phyloP scores from a whole-genome alignment of 1,140 invertebrate species.

The Lepidurus packardi region DNA sequence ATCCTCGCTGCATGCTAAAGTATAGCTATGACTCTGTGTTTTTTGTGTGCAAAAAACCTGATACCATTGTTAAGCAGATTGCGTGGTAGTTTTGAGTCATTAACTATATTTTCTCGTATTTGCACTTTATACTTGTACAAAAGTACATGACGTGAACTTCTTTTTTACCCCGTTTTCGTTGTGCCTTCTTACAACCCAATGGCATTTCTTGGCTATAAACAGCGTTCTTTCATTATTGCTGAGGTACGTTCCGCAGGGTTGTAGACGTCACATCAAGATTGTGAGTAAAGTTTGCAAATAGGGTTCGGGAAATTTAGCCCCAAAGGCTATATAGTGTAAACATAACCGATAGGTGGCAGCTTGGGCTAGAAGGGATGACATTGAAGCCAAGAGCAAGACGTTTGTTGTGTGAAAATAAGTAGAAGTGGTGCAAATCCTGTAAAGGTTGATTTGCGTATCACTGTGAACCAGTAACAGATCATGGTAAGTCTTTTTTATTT shows the following conservation, averaged over 20 bases:
- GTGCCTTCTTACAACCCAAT: background rate
- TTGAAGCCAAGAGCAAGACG: background rate
- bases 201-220: background rate
- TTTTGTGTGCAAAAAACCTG: slow-evolving; percentile 75
- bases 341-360: background rate
- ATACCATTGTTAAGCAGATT: background rate
- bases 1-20: slow-evolving; percentile 85
- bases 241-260: background rate
- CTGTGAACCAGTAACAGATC: background rate
- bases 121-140: background rate
- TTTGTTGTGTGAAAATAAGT: background rate
- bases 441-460: background rate
- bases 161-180: background rate
- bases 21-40: slow-evolving; percentile 85
- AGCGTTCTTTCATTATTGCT: background rate
- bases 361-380: background rate
- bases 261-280: background rate
- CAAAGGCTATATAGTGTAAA: background rate
- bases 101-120: background rate
- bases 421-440: background rate
- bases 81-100: background rate
- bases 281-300: background rate
- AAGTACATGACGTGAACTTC: background rate
- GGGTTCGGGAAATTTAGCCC: background rate
- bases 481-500: slow-evolving; percentile 5